phyloP scores from a whole-genome alignment of 2,888 invertebrate genomes.

The Drosophila austrosaltans region DNA sequence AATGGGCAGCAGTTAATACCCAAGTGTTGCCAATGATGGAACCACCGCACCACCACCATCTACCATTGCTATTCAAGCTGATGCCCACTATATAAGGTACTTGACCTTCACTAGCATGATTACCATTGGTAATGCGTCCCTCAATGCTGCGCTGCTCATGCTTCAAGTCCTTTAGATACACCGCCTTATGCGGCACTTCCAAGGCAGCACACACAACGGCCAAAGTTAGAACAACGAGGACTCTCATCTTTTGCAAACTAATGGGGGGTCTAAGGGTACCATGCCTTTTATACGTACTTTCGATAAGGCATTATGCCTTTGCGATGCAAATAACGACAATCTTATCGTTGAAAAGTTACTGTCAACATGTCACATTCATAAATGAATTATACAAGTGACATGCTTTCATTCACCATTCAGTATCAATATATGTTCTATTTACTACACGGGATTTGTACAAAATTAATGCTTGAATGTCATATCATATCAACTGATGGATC shows the following conservation, averaged over 20 bases:
- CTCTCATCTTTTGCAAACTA: slow-evolving; percentile 2
- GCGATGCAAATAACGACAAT: not conserved
- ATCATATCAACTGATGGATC: not conserved
- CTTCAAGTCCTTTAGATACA: slow-evolving; percentile 34
- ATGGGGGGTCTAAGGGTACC: not conserved
- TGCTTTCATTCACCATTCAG: not conserved
- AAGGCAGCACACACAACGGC: slow-evolving; percentile 18
- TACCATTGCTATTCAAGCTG: slow-evolving; percentile 43
- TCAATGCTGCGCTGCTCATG: slow-evolving; percentile 21
- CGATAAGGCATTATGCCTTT: not conserved
- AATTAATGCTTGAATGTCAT: not conserved
- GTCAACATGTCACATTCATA: not conserved
- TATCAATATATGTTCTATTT: not conserved
- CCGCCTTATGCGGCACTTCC: slow-evolving; percentile 20
- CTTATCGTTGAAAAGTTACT: not conserved
- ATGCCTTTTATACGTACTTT: not conserved
- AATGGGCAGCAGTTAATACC: slow-evolving; percentile 70
- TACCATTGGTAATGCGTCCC: slow-evolving; percentile 66
- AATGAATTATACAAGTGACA: not conserved
- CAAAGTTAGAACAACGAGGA: not conserved
- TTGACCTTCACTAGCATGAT: slow-evolving; percentile 50
- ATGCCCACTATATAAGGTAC: slow-evolving; percentile 69
- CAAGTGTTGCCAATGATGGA: slow-evolving; percentile 59
- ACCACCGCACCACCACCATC: slow-evolving; percentile 67
- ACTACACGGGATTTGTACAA: not conserved